Percentiles rank a stretch among this genome's conserved stretches.
Conservation (phyloP, 2,888 invertebrate species). For the Ferrisia virgata region DNA sequence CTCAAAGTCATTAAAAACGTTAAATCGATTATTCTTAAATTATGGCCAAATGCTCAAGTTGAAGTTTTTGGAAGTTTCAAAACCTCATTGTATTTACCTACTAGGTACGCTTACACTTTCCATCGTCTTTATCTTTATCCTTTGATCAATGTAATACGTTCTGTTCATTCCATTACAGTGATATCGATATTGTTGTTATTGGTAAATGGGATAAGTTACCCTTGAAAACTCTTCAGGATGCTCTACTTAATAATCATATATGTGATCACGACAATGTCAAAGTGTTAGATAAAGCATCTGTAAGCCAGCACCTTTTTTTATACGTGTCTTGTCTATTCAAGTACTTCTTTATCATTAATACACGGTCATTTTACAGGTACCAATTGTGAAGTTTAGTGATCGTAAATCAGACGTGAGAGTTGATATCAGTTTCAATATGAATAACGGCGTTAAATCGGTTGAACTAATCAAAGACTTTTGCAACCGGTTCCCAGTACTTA, state of each 20-base stretch:
- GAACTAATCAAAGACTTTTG: slow-evolving; percentile 91
- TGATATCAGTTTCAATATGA: slow-evolving; percentile 99
- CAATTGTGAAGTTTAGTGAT: slow-evolving; percentile 96
- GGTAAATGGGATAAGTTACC: slow-evolving; percentile 90
- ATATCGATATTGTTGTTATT: slow-evolving; percentile 71
- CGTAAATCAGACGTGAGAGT: slow-evolving; percentile 82
- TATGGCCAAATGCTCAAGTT: slow-evolving; percentile 92
- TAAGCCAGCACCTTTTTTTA: slow-evolving; percentile 52
- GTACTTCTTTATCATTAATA: not conserved
- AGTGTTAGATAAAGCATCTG: slow-evolving; percentile 95
- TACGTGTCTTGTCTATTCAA: too few species aligned
- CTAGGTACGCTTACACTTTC: slow-evolving; percentile 62
- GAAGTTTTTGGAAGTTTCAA: slow-evolving; percentile 98
- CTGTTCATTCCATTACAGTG: slow-evolving; percentile 56
- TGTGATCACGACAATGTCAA: slow-evolving; percentile 87
- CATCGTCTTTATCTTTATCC: not conserved
- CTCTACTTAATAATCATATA: slow-evolving; percentile 82
- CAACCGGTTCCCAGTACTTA: slow-evolving; percentile 81
- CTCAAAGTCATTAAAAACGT: slow-evolving; percentile 86
- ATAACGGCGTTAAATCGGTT: slow-evolving; percentile 94
- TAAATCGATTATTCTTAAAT: slow-evolving; percentile 76
- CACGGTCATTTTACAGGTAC: slow-evolving; percentile 60
- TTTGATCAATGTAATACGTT: not conserved
- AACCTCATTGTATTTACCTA: slow-evolving; percentile 95
- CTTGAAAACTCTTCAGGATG: slow-evolving; percentile 84